Conservation (phyloP, 1,140 invertebrate species). For the Drosophila ercepeae region DNA sequence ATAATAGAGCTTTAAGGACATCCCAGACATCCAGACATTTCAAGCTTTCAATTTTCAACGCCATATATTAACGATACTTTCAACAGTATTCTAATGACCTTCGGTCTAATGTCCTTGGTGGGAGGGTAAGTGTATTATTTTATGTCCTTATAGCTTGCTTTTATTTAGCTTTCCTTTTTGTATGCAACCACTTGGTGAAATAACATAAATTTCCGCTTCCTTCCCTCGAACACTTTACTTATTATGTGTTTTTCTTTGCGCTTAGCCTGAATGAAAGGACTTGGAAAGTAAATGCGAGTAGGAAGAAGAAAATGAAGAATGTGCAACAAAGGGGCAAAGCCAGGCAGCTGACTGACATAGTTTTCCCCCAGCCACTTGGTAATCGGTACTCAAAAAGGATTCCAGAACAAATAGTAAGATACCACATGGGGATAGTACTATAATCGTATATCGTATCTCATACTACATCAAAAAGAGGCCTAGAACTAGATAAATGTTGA, state of each 20-base stretch:
- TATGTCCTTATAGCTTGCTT: constrained; percentile 21
- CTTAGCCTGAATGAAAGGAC: constrained; percentile 35
- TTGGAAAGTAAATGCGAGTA: constrained; percentile 6
- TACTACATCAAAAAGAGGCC: too few relatives aligned
- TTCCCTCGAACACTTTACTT: constrained; percentile 55
- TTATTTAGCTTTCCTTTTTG: constrained; percentile 8
- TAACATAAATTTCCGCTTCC: constrained; percentile 61
- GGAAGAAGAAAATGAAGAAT: neutral
- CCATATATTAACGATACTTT: neutral
- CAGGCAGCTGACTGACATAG: constrained; percentile 52
- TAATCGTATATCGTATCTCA: too few relatives aligned
- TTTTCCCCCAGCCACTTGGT: constrained; percentile 27
- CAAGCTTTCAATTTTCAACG: too few relatives aligned
- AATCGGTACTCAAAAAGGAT: neutral
- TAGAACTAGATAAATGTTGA: too few relatives aligned
- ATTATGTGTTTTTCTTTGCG: constrained; percentile 68
- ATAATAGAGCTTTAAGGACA: neutral
- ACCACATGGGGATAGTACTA: too few relatives aligned
- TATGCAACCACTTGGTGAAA: constrained; percentile 61
- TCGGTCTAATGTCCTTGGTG: too few relatives aligned
- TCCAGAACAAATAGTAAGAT: too few relatives aligned
- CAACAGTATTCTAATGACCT: neutral
- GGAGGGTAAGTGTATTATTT: neutral
- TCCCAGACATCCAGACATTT: too few relatives aligned
- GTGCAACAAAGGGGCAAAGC: constrained; percentile 5